Evolutionary conservation across 2,113 vertebrate species (phyloP), one percentile per base, ranked within the genome.

Genomic region (Buteo buteo): DNA sequence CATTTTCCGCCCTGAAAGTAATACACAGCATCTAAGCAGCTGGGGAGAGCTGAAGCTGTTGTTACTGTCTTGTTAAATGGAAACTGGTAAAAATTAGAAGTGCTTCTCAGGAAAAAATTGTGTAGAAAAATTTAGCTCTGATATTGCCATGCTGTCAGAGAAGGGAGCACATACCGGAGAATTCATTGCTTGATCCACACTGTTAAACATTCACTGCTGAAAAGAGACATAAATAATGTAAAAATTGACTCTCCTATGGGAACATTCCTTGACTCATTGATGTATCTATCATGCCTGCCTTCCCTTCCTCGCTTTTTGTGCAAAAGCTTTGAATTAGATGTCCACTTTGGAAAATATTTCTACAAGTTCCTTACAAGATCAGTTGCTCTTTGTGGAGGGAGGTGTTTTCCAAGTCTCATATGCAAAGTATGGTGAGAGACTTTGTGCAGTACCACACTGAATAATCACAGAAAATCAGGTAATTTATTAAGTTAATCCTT

Each of bases 181-280:
- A 94, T 73, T 85, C n/a, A 62, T 77, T 86, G 12, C 25, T 93
- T 93, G 50, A 38, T 94, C 62, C 40, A 22, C 12, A 14, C 20
- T 34, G 45, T 90, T 70, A 90, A 73, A 61, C 0, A 5, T 90
- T 90, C 76, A 73, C 42, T 71, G 32, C 50, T 93, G 65, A 88
- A 93, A 82, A 62, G 55, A 87, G 14, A 77, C 32, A 88, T 86
- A 93, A 93, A 86, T 93, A 96, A 86, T 77, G 66, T 69, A 88
- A 82, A 82, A 96, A 88, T 80, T 73, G 7, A 77, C 47, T 85
- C 25, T 91, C 44, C 72, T 81, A 6, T 70, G 54, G 67, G 45
- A 94, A 66, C 1, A 0, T 78, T 83, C 61, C 38, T 90, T 74
- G n/a, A 71, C 45, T 88, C 47, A 57, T 17, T 94, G 67, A 93